Percentiles rank a stretch among this genome's conserved stretches.
Evolutionary conservation across 2,888 invertebrate species (phyloP).

Genomic region (Cenopis cana): DNA sequence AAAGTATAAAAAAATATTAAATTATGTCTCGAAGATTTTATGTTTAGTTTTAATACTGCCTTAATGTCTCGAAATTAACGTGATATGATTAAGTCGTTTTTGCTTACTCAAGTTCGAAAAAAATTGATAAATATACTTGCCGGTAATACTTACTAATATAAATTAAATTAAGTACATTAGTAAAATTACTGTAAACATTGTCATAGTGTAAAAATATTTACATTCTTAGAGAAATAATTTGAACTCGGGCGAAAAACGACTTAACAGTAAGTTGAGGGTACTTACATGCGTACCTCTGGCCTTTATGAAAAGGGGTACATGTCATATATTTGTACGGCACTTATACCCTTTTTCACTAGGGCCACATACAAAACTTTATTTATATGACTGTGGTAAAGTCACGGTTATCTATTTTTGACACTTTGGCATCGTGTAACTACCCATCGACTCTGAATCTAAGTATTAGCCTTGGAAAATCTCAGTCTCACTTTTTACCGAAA

Average conservation of each 20-base stretch:
- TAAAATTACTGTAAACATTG: too few relatives aligned
- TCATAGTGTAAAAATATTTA: background rate
- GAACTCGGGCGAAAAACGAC: background rate
- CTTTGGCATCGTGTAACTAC: background rate
- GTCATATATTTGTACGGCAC: too few relatives aligned
- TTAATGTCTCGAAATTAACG: conserved; percentile 35
- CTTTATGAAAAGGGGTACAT: too few relatives aligned
- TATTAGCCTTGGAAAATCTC: background rate
- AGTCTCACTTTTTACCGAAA: background rate
- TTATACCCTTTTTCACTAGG: too few relatives aligned
- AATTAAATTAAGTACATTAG: background rate
- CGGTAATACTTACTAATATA: background rate
- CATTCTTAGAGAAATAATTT: background rate
- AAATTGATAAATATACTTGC: background rate
- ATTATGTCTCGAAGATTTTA: conserved; percentile 35
- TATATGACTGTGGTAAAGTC: background rate
- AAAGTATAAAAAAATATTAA: conserved; percentile 18
- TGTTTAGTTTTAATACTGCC: conserved; percentile 43
- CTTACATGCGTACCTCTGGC: background rate
- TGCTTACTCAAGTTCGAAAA: background rate
- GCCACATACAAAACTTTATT: background rate
- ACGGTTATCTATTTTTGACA: background rate
- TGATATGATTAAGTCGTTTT: conserved; percentile 21
- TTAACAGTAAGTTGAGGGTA: conserved; percentile 9
- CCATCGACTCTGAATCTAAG: background rate